phyloP scores from a whole-genome alignment of 2,797 vertebrate species.

The Nannoperca australis region DNA sequence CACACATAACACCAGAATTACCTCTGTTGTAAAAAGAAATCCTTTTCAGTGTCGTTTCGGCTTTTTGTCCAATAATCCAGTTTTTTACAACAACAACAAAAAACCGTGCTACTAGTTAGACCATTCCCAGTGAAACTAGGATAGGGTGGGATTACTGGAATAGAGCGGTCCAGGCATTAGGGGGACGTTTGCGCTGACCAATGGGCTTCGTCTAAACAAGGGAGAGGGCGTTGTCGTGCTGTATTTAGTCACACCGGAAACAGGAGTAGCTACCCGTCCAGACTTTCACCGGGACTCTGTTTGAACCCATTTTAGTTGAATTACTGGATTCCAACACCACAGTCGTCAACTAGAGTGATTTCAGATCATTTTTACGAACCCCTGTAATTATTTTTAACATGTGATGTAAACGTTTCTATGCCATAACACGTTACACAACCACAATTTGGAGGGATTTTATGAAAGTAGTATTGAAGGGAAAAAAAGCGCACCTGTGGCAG shows the following conservation, averaged over 20 bases:
- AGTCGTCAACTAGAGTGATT: neutral
- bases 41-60: neutral
- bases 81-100: neutral
- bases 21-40: constrained; percentile 43
- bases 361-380: neutral
- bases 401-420: neutral
- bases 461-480: no score
- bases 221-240: constrained; percentile 31
- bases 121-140: constrained; percentile 48
- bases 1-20: constrained; percentile 20
- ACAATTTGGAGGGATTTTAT: neutral
- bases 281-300: neutral
- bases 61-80: constrained; percentile 5
- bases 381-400: neutral
- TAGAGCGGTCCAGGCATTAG: constrained; percentile 14
- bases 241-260: neutral
- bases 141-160: constrained; percentile 76
- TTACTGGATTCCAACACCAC: neutral
- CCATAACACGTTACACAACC: neutral
- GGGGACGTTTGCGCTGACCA: constrained; percentile 58
- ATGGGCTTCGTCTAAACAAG: constrained; percentile 33
- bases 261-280: no score
- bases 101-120: neutral
- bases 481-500: no score
- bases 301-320: neutral